Evolutionary conservation across 2,888 invertebrate genomes (phyloP).

Genomic region (Pyrochroa serraticornis): DNA sequence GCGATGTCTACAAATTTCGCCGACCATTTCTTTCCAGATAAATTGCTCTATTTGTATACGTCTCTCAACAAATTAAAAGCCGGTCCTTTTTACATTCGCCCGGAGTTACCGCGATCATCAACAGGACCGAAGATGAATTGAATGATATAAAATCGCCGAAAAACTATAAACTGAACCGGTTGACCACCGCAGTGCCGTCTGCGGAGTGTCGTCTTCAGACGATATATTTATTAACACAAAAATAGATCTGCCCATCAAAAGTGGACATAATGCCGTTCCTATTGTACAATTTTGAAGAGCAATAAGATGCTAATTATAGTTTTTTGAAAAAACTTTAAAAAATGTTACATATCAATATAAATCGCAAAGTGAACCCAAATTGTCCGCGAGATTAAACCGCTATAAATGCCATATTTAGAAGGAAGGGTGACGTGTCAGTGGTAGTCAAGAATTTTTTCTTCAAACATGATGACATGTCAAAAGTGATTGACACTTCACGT

Average conservation of each 20-base stretch:
- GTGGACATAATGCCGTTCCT: background rate
- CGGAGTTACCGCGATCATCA: background rate
- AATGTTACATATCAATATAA: no score
- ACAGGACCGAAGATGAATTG: background rate
- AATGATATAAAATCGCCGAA: slow-evolving; percentile 12
- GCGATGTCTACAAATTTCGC: slow-evolving; percentile 44
- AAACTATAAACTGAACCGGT: slow-evolving; percentile 24
- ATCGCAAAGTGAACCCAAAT: no score
- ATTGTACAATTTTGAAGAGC: no score
- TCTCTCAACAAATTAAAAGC: slow-evolving; percentile 39
- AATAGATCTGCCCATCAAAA: slow-evolving; percentile 9
- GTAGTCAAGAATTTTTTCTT: no score
- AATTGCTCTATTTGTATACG: slow-evolving; percentile 47
- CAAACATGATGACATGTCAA: no score
- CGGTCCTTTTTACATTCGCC: background rate
- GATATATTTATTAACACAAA: slow-evolving; percentile 21
- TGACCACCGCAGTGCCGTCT: slow-evolving; percentile 24
- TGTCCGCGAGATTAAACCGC: no score
- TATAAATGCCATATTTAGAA: no score
- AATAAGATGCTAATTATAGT: no score
- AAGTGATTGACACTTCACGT: no score
- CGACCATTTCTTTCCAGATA: slow-evolving; percentile 38
- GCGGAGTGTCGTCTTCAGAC: background rate
- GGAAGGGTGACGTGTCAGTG: no score
- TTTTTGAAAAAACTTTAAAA: no score